Evolutionary conservation across 2,797 vertebrate genomes (phyloP).

Genomic region (Anguilla marmorata): DNA sequence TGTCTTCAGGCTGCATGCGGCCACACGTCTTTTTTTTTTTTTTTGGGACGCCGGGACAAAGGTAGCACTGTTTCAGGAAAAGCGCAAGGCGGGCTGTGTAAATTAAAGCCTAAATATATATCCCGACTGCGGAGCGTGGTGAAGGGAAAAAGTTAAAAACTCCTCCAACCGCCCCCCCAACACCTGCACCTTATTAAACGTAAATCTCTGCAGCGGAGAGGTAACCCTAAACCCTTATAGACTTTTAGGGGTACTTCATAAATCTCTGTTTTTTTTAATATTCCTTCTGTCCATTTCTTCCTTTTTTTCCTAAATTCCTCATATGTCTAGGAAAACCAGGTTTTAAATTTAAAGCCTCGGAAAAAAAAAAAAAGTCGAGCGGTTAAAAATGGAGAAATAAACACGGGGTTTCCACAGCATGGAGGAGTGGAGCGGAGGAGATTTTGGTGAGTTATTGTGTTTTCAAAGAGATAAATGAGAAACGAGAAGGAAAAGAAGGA

Average conservation of each 20-base stretch:
- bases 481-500: not conserved
- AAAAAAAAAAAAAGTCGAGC: slow-evolving; percentile 35
- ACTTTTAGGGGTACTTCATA: slow-evolving; percentile 73
- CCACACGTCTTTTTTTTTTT: slow-evolving; percentile 40
- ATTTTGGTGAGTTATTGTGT: slow-evolving; percentile 29
- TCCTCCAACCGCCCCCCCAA: slow-evolving; percentile 49
- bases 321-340: not conserved
- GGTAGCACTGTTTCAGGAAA: slow-evolving; percentile 68
- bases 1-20: slow-evolving; percentile 23
- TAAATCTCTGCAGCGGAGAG: slow-evolving; percentile 69
- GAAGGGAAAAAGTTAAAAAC: slow-evolving; percentile 43
- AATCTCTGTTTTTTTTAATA: slow-evolving; percentile 56
- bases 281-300: slow-evolving; percentile 31
- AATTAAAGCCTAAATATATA: slow-evolving; percentile 57
- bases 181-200: slow-evolving; percentile 82
- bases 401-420: slow-evolving; percentile 9
- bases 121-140: slow-evolving; percentile 56
- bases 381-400: slow-evolving; percentile 38
- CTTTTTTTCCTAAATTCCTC: slow-evolving; percentile 32
- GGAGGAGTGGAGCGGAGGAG: slow-evolving; percentile 28
- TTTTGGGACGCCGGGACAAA: slow-evolving; percentile 59
- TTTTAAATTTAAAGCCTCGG: slow-evolving; percentile 27
- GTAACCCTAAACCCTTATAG: slow-evolving; percentile 75
- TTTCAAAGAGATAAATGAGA: slow-evolving; percentile 20
- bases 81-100: slow-evolving; percentile 55